Base-by-base conservation (phyloP, 1,140 invertebrate genomes). In the Drosophila nebulosa region DNA sequence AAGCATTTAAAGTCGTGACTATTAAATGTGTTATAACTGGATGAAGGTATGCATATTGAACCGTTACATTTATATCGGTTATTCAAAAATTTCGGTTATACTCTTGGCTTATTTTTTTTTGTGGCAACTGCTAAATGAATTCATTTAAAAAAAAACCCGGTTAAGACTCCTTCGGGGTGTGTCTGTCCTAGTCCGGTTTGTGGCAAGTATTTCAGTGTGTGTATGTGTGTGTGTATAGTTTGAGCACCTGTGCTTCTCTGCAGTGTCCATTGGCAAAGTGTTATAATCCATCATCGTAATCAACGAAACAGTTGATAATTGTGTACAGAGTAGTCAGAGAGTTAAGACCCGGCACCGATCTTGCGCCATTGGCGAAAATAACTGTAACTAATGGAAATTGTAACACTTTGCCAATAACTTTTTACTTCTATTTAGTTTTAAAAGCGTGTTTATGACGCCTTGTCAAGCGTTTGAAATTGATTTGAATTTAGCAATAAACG, bases 201-300 rank as follows among this genome's bases (percentile, higher is more conserved):
- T 18, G 7, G 1, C 16, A 42, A 18, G 16, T n/a, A 39, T 4
- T 16, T n/a, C n/a, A n/a, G 36, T 39, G 14, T 42, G 39, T 18
- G 39, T 14, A n/a, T 16, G 36, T 39, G 14, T 42, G 39, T 18
- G 39, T 14, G 39, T 42, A 4, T 16, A 42, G 39, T 21, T 21
- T 46, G 16, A 46, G 39, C 39, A 46, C 39, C 39, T 46, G 39
- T 46, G 39, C 39, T n/a, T 3, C 30, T 32, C 65, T 55, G 42
- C 59, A 39, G 63, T 57, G 26, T 56, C 46, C 71, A 65, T 46
- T 73, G 69, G 69, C 63, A 86, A 86, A 88, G 81, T 86, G 81
- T 86, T 88, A 86, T 88, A 86, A 86, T 86, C 81, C 81, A 86
- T 86, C 81, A 86, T 81, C 74, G 81, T 88, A 88, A 86, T 88